Evolutionary conservation across 2,888 invertebrate species (phyloP), one percentile per base, ranked within the genome.

Genomic region (Cheilosia urbana): DNA sequence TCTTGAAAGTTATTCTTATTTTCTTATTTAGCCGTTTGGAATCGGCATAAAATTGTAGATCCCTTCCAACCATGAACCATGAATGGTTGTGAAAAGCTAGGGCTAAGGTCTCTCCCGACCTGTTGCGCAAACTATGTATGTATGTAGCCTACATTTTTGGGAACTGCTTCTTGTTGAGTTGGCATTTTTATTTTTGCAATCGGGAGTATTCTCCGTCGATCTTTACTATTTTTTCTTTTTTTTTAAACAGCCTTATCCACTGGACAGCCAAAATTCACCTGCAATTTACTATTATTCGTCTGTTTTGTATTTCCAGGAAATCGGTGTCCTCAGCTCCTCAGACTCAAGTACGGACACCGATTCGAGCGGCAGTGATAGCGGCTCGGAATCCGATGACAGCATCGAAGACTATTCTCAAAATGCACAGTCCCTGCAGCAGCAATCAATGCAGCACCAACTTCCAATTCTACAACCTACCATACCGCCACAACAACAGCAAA

Each of bases 311-410:
- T 89, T 88, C 0, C 68, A 92, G 92, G 90, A 91, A 90, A 91
- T 92, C 87, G 91, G 92, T 84, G 89, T 89, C 57, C 88, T 92
- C 34, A 91, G 91, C 88, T 90, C 92, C 17, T 92, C 92, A 15
- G 91, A 91, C 65, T 91, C 92, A 19, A 92, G 92, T 87, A 91
- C 92, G 21, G 92, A 90, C 30, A 90, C 92, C 15, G 92, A 92
- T 88, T 91, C 92, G 5, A 92, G 92, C 83, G 91, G 91, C 69
- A 91, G 91, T 88, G 91, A 91, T 55, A 92, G 92, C 80, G 92
- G 90, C 37, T 91, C 92, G 9, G 92, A 92, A 87, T 92, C 92
- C 1, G 92, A 92, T 88, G 91, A 90, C 62, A 91, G 90, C 88
- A 89, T 89, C n/a, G 91, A 91, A 21, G 91, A 91, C 75, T 90